Evolutionary conservation across 2,888 invertebrate species (phyloP).

Genomic region (Thecophora atra): DNA sequence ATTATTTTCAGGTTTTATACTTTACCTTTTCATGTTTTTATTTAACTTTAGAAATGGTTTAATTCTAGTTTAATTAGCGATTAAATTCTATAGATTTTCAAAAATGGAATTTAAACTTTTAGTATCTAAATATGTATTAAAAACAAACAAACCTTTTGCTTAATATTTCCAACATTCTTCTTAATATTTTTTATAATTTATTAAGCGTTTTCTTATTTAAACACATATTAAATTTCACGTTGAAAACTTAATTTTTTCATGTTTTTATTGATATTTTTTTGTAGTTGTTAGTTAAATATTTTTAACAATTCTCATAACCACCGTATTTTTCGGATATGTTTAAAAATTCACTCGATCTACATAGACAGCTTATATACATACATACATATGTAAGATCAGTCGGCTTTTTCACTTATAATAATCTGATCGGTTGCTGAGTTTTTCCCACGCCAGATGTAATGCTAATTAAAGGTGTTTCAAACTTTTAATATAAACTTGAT

Average conservation of each 20-base stretch:
- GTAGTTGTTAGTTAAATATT: too few species aligned
- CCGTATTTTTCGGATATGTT: background rate
- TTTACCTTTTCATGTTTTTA: constrained; percentile 4
- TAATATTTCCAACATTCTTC: background rate
- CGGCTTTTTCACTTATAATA: background rate
- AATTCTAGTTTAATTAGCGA: too few species aligned
- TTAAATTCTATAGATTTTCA: too few species aligned
- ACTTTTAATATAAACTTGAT: constrained; percentile 5
- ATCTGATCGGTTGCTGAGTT: background rate
- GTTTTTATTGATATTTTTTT: too few species aligned
- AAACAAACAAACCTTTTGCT: background rate
- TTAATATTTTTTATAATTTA: background rate
- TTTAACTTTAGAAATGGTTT: background rate
- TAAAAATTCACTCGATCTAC: background rate
- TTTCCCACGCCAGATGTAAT: constrained; percentile 16
- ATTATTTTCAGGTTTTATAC: background rate
- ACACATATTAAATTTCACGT: too few species aligned
- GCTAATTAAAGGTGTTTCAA: background rate
- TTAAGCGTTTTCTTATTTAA: background rate
- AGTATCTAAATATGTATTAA: background rate
- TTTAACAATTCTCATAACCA: too few species aligned
- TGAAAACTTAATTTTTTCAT: too few species aligned
- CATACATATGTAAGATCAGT: too few species aligned
- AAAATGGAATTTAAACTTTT: too few species aligned
- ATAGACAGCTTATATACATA: background rate